Base-by-base conservation (phyloP, 2,797 vertebrate species). In the Spinibarbus caldwelli region DNA sequence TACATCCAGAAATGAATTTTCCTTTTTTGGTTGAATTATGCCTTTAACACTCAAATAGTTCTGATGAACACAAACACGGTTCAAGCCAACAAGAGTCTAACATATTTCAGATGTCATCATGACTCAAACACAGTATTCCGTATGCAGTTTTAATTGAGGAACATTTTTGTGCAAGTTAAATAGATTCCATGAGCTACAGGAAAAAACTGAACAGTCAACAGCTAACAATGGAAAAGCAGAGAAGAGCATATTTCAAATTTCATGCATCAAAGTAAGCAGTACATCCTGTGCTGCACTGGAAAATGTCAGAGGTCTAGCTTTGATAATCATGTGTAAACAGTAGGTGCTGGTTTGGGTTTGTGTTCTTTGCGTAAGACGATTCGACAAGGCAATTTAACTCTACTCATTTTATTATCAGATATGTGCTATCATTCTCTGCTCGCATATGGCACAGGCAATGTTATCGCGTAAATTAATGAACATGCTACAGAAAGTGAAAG, bases 201-300 rank as follows among this genome's bases (percentile, higher is more conserved):
- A 59, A 72, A 82, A 26, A 73, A 3, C 54, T 52, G 43, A 87
- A 88, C 34, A 34, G 79, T 45, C 59, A 76, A 81, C 88, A 90
- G 85, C 85, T 70, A 43, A 73, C 73, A 89, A 83, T 88, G 87
- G 68, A 90, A 91, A 78, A 86, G 10, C 82, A 75, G 78, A 36
- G 11, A 54, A 92, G 89, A 87, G 83, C 83, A 89, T 89, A 89
- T 81, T 90, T 89, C 54, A n/a, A 31, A 66, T 15, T 82, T 82
- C 91, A 91, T 93, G 91, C 92, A 91, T 86, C 86, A 85, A 59
- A 85, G 86, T 64, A 67, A 82, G 89, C 86, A 67, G 82, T 54
- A 72, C 64, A 43, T 82, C 84, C 47, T 79, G 86, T 79, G 75
- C 34, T 47, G 62, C 86, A 23, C 71, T 57, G 67, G 41, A 81